Evolutionary conservation across 2,888 invertebrate species (phyloP), one percentile per base, ranked within the genome.

Genomic region (Phaedon cochleariae): DNA sequence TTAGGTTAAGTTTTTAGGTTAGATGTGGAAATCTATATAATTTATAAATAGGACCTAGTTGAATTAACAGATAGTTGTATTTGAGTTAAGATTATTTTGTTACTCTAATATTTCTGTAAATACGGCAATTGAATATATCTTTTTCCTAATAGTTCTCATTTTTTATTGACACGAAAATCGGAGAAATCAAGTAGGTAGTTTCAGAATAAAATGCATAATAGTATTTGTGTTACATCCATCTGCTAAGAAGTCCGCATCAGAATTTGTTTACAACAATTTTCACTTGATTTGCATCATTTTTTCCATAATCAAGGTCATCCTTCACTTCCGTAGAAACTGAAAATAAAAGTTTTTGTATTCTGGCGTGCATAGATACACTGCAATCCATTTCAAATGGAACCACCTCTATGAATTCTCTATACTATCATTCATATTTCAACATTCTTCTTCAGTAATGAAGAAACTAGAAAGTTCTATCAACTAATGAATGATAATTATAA

Each of bases 101-200:
- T 76, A 76, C 72, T 71, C 68, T 69, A 69, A 74, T 76, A 41
- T 41, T 41, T 41, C 4, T 41, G 41, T 41, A 67, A 72, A 76
- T 73, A 74, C 70, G n/a, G 73, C 74, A 71, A 74, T 72, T 74
- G 72, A 76, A 76, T 76, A 77, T 78, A 76, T 78, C 76, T 77
- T 78, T 77, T 76, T 76, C 75, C 67, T 72, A 73, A 41, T 55
- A 55, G 26, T 26, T 26, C 7, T 26, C 26, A 26, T 7, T n/a
- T n/a, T n/a, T n/a, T n/a, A n/a, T n/a, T n/a, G n/a, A n/a, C n/a
- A n/a, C n/a, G n/a, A n/a, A n/a, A n/a, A n/a, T n/a, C n/a, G n/a
- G n/a, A n/a, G n/a, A n/a, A n/a, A n/a, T n/a, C n/a, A n/a, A n/a
- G n/a, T n/a, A n/a, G n/a, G n/a, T n/a, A n/a, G n/a, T n/a, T n/a